Evolutionary conservation across 2,113 vertebrate genomes (phyloP), one percentile per base, ranked within the genome.

Genomic region (Bubalus kerabau): DNA sequence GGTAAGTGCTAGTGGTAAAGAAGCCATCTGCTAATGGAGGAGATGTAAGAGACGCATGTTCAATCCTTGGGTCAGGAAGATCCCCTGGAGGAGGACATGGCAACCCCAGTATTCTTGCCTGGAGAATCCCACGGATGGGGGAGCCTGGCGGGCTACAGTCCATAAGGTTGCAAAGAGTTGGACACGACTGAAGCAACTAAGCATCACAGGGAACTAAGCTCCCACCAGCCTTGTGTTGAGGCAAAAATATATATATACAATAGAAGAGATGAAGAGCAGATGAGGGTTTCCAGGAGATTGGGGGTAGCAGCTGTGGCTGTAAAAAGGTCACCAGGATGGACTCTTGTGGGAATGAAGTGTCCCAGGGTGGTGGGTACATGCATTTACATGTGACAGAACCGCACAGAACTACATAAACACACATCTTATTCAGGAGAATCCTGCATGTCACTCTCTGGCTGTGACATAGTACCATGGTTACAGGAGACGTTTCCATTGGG

Each of bases 391-490:
- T 2, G 74, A 74, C 62, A 62, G 54, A 91, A 19, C n/a, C 3
- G 0, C 40, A 8, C 0, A 80, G 30, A 64, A 36, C 46, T 26
- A 50, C 13, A 48, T 2, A 23, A 26, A 43, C 40, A 43, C 78
- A 32, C 19, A n/a, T 28, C 60, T 54, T 54, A 5, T 28, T 71
- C 48, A 52, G 32, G 50, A 67, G 46, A 52, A 23, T n/a, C n/a
- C 5, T 5, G 26, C 10, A 24, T 6, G 11, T 67, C 50, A 5
- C 19, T 5, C n/a, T 46, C 80, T 24, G 3, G 23, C 13, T 36
- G 14, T 83, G 78, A 62, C 24, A 46, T 30, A 28, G 15, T 40
- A 23, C 67, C 12, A 11, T 3, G 16, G 76, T 82, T 57, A 71
- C 14, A 67, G 26, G 8, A 71, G 74, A 71, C 3, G 24, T 76